These are phyloP conservation scores for Siphonodentalium dalli DNA, from an alignment of 2,888 invertebrate species.

Conservation along the genomic window DNA sequence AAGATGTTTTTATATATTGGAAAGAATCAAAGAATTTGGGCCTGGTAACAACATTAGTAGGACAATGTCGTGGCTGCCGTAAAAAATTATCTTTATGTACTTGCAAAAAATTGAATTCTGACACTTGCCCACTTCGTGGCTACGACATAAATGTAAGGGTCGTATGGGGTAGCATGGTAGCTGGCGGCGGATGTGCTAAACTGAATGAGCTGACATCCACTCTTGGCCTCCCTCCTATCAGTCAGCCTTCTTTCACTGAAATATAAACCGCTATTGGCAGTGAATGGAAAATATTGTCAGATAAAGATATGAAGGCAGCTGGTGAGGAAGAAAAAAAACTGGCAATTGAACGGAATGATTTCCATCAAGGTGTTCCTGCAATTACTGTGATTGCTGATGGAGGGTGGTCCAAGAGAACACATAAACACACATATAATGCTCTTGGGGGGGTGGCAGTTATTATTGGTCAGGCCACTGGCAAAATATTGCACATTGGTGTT, in stretches of 20 bases:
- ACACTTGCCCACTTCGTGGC: too few relatives aligned
- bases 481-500: conserved; percentile 19
- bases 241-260: conserved; percentile 1
- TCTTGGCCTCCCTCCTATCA: neutral
- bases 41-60: too few relatives aligned
- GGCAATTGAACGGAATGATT: neutral
- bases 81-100: neutral
- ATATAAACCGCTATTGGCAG: neutral
- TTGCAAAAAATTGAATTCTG: too few relatives aligned
- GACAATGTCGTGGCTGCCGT: neutral
- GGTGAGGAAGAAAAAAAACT: neutral
- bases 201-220: neutral
- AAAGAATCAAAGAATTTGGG: too few relatives aligned
- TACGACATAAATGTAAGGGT: neutral
- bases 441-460: conserved; percentile 17
- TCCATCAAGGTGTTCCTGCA: conserved; percentile 1
- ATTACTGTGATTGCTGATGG: conserved; percentile 21
- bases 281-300: neutral
- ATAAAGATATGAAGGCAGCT: neutral
- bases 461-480: conserved; percentile 15
- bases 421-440: conserved; percentile 22
- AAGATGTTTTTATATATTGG: too few relatives aligned
- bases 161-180: neutral
- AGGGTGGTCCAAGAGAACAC: conserved; percentile 18
- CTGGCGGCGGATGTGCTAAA: neutral